These are phyloP conservation scores for Pelosia muscerda DNA, from an alignment of 2,888 invertebrate genomes.

Conservation along the genomic window DNA sequence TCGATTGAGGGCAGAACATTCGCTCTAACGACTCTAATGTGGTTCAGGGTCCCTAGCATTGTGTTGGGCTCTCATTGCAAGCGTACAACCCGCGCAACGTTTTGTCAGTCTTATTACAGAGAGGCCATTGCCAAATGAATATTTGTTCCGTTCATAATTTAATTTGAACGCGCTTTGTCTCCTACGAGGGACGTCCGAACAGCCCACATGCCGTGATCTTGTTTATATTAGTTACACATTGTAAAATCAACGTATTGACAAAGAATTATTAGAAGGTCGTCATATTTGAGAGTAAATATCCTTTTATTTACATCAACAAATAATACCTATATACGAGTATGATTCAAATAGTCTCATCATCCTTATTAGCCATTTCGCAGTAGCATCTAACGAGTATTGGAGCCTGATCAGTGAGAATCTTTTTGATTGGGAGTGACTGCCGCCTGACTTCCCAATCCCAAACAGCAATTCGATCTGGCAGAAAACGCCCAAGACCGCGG, in stretches of 20 bases:
- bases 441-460: too few species aligned
- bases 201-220: constrained; percentile 29
- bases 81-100: constrained; percentile 54
- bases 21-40: constrained; percentile 59
- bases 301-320: background rate
- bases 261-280: constrained; percentile 6
- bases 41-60: constrained; percentile 67
- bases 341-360: background rate
- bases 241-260: background rate
- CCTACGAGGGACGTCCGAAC: constrained; percentile 16
- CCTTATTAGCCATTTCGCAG: background rate
- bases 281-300: background rate
- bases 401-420: too few species aligned
- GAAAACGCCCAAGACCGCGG: too few species aligned
- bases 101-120: constrained; percentile 48
- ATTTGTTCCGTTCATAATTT: constrained; percentile 46
- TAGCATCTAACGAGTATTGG: too few species aligned
- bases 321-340: background rate
- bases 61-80: constrained; percentile 58
- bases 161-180: constrained; percentile 34
- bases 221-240: constrained; percentile 16
- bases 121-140: constrained; percentile 46
- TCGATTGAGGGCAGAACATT: constrained; percentile 37
- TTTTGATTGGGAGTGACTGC: too few species aligned
- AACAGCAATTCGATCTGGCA: too few species aligned